Base-by-base conservation (phyloP, 1,140 invertebrate genomes). In the Lycorma delicatula region DNA sequence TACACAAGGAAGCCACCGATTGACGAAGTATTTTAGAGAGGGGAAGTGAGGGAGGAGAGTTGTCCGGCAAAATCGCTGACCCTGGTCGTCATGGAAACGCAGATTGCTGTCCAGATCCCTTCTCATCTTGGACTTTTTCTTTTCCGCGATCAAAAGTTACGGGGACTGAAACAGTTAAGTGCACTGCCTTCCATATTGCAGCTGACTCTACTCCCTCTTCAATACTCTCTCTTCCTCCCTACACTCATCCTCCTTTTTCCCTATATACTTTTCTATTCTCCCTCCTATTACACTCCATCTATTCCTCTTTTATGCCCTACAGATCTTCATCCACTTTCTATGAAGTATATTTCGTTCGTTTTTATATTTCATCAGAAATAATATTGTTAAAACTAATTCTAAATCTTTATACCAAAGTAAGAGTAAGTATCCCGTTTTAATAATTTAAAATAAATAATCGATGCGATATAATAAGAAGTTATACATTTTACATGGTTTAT, bases 31-130 rank as follows among this genome's bases (percentile, higher is more conserved):
- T n/a, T n/a, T n/a, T n/a, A 48, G 22, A 20, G 20, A 22, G 46
- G 9, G 46, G 16, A 28, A 29, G 54, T 38, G 11, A 20, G 28
- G 28, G 54, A 41, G 54, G 46, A 25, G 41, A 41, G 38, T 13
- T 47, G 27, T 29, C 41, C 27, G 27, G 54, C 28, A 41, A 41
- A 55, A 55, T 55, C 53, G 53, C 53, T 56, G 54, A 56, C 54
- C 54, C 25, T 51, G 54, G 54, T 56, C 48, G 23, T 44, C 38
- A 48, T 51, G 28, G 54, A 20, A 48, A 56, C 54, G 25, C 27
- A 46, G 27, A 48, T 48, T 56, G 44, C 54, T 56, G 20, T 56
- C 44, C 54, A 47, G 46, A 23, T 27, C 26, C 23, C 54, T 46
- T 41, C 41, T 56, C 44, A 56, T 56, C 54, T 56, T 56, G 47